Evolutionary conservation across 2,797 vertebrate species (phyloP).

Genomic region (Malurus splendens): DNA sequence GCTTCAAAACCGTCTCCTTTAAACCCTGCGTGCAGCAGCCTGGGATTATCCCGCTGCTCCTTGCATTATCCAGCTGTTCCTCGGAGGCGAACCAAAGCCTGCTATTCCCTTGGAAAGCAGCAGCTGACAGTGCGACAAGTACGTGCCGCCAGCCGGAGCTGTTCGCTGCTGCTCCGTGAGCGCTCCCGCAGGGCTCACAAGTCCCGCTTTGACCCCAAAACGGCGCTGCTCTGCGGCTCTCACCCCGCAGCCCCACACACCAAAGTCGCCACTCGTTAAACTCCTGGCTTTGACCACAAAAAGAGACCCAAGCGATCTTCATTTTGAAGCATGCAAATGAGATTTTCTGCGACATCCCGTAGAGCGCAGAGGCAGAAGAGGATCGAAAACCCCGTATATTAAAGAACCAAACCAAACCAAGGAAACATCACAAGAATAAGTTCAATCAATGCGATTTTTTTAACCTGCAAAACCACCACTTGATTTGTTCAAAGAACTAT

Average conservation of each 20-base stretch:
- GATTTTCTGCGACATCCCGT: neutral
- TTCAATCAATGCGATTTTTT: neutral
- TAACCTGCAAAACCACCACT: neutral
- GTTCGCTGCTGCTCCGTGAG: neutral
- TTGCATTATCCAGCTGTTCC: neutral
- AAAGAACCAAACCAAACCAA: neutral
- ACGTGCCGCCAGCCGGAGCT: neutral
- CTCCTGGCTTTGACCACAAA: neutral
- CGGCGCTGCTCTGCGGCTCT: neutral
- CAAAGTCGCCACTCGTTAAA: neutral
- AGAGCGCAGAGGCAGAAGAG: rapidly evolving
- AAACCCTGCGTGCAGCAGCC: rapidly evolving
- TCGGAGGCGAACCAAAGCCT: neutral
- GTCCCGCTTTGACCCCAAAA: neutral
- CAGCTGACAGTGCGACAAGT: neutral
- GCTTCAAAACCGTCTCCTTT: neutral
- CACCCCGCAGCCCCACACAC: neutral
- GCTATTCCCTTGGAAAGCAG: neutral
- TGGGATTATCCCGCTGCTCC: neutral
- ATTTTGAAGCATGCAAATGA: neutral
- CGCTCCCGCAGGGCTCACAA: neutral
- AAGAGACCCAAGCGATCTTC: neutral
- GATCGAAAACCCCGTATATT: neutral
- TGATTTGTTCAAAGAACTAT: neutral
- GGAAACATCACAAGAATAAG: neutral